Percentiles rank a stretch among this genome's conserved stretches.
phyloP scores from a whole-genome alignment of 2,888 invertebrate species.

The Neuroscelio doddi region DNA sequence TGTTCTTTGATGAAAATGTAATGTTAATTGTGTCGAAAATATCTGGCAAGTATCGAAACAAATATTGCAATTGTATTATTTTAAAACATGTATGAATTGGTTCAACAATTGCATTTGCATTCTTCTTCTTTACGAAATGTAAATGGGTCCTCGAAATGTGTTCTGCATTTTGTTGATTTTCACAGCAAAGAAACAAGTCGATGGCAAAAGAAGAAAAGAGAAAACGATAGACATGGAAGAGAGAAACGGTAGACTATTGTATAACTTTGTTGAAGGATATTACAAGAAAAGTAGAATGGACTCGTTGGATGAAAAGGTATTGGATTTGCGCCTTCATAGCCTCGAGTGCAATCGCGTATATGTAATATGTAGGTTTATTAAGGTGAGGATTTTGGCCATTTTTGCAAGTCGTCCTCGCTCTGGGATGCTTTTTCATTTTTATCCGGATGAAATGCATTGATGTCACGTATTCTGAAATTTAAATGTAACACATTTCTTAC shows the following conservation, averaged over 20 bases:
- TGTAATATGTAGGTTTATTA: constrained; percentile 19
- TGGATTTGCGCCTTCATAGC: constrained; percentile 38
- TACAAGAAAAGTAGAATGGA: constrained; percentile 40
- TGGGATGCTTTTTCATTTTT: too few species aligned
- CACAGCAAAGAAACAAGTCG: constrained; percentile 21
- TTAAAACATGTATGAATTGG: too few species aligned
- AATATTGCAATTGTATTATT: background rate
- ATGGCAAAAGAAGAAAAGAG: constrained; percentile 19
- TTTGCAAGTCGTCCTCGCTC: constrained; percentile 23
- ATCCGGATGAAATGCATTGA: too few species aligned
- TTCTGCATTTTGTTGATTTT: constrained; percentile 20
- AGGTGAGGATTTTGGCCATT: constrained; percentile 29
- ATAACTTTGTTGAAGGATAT: constrained; percentile 40
- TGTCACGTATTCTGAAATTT: too few species aligned
- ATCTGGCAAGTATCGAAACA: too few species aligned
- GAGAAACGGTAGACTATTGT: constrained; percentile 24
- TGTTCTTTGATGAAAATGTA: too few species aligned
- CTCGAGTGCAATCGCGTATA: constrained; percentile 34
- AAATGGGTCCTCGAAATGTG: constrained; percentile 11
- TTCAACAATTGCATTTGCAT: constrained; percentile 19
- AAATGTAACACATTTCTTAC: too few species aligned
- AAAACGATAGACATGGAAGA: constrained; percentile 15
- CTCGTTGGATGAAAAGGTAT: constrained; percentile 41
- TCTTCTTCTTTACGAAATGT: too few species aligned
- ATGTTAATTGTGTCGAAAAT: too few species aligned